phyloP scores from a whole-genome alignment of 2,888 invertebrate genomes.

The Arrhopalites spinosus region DNA sequence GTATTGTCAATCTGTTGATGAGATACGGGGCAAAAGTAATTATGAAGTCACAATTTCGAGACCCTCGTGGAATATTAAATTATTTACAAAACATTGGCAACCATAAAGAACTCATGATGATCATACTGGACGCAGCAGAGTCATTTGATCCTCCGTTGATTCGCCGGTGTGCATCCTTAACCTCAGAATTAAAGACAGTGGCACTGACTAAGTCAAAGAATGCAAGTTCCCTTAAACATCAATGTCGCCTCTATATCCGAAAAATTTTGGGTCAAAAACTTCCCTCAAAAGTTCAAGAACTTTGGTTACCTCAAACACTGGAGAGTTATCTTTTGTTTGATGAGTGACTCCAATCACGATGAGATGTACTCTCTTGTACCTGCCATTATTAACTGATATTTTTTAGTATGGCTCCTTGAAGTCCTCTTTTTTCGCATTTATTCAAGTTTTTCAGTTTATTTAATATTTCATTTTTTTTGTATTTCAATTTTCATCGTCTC shows the following conservation, averaged over 20 bases:
- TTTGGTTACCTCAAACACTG: slow-evolving; percentile 70
- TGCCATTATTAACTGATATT: too few species aligned
- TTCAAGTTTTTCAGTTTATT: too few species aligned
- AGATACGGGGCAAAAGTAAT: slow-evolving; percentile 76
- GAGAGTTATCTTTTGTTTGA: slow-evolving; percentile 73
- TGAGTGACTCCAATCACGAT: too few species aligned
- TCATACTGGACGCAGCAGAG: slow-evolving; percentile 75
- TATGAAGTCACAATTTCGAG: slow-evolving; percentile 77
- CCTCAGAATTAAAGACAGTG: slow-evolving; percentile 68
- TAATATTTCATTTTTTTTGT: too few species aligned
- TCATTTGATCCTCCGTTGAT: slow-evolving; percentile 81
- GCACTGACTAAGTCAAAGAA: slow-evolving; percentile 70
- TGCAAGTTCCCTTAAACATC: slow-evolving; percentile 71
- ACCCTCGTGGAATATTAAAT: slow-evolving; percentile 81
- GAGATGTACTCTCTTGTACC: too few species aligned
- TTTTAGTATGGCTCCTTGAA: too few species aligned
- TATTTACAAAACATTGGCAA: slow-evolving; percentile 71
- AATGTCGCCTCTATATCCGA: slow-evolving; percentile 67
- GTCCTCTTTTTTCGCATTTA: too few species aligned
- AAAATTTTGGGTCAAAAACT: slow-evolving; percentile 66
- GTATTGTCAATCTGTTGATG: slow-evolving; percentile 72
- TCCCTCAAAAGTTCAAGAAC: slow-evolving; percentile 64
- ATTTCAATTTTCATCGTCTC: too few species aligned
- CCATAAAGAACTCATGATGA: slow-evolving; percentile 65
- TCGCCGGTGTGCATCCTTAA: slow-evolving; percentile 70